Percentiles rank a stretch among this genome's conserved stretches.
These are phyloP conservation scores for Amiota communis DNA, from an alignment of 2,888 invertebrate species.

Conservation along the genomic window DNA sequence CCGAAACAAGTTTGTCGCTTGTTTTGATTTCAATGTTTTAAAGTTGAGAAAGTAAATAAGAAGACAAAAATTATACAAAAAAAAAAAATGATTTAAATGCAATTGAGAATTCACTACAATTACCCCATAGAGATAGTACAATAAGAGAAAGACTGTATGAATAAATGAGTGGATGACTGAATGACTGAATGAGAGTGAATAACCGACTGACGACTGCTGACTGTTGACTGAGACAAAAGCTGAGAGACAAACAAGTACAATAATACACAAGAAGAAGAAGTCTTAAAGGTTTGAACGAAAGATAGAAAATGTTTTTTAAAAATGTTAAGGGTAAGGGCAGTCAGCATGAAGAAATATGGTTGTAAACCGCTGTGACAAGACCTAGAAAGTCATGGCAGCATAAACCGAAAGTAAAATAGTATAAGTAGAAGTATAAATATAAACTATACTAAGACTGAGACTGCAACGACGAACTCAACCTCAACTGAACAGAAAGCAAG, in stretches of 20 bases:
- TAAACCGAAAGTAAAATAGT: constrained; percentile 54
- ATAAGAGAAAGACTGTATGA: background rate
- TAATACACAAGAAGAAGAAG: constrained; percentile 35
- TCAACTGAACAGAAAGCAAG: constrained; percentile 14
- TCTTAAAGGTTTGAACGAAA: constrained; percentile 36
- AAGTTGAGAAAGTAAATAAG: constrained; percentile 28
- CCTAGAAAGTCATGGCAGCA: constrained; percentile 66
- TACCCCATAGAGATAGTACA: constrained; percentile 55
- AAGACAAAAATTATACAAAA: constrained; percentile 38
- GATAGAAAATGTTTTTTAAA: background rate
- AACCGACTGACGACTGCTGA: too few relatives aligned
- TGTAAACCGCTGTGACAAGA: constrained; percentile 48
- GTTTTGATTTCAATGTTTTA: constrained; percentile 25
- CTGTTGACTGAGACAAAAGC: too few relatives aligned
- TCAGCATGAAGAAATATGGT: constrained; percentile 23
- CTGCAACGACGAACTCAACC: background rate
- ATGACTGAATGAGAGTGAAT: background rate
- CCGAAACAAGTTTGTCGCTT: constrained; percentile 3
- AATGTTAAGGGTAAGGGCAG: background rate
- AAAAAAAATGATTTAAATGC: constrained; percentile 56
- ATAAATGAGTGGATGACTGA: background rate
- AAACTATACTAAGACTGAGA: background rate
- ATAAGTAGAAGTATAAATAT: constrained; percentile 27
- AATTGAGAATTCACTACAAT: constrained; percentile 57
- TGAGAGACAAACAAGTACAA: too few relatives aligned